A percentile compares a stretch with the other conserved stretches of the same genome.
Evolutionary conservation across 2,888 invertebrate genomes (phyloP).

Genomic region (Drosophila bunnanda): DNA sequence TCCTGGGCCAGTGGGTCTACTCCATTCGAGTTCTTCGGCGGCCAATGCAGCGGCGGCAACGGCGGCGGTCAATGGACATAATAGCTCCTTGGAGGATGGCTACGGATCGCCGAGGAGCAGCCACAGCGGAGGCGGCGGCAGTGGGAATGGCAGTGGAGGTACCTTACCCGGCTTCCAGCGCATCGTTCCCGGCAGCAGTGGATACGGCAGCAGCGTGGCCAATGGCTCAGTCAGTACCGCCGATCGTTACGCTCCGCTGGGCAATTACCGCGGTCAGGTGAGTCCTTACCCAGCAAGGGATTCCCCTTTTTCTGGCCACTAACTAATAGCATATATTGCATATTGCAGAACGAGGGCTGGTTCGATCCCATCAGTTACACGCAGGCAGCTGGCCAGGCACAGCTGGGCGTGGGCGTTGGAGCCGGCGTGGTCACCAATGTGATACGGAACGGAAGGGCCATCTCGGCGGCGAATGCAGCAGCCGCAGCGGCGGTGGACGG

Average conservation of each 20-base stretch:
- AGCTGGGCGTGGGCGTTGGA: constrained; percentile 60
- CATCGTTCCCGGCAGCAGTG: constrained; percentile 69
- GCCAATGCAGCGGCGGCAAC: constrained; percentile 46
- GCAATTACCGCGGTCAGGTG: constrained; percentile 83
- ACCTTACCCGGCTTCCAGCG: constrained; percentile 83
- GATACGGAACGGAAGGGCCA: constrained; percentile 80
- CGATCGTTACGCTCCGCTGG: constrained; percentile 80
- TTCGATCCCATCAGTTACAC: constrained; percentile 83
- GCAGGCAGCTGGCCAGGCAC: constrained; percentile 61
- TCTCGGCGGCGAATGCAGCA: constrained; percentile 64
- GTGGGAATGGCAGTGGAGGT: constrained; percentile 63
- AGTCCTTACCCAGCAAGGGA: constrained; percentile 38
- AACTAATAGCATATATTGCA: background rate
- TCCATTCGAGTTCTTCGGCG: constrained; percentile 57
- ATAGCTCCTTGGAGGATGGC: constrained; percentile 75
- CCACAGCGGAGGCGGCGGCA: constrained; percentile 73
- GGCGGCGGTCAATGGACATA: constrained; percentile 53
- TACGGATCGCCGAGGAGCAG: constrained; percentile 82
- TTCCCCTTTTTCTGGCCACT: background rate
- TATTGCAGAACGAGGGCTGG: constrained; percentile 80
- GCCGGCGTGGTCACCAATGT: constrained; percentile 74
- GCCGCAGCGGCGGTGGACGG: constrained; percentile 62
- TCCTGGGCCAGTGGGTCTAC: constrained; percentile 63
- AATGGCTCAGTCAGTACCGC: constrained; percentile 66
- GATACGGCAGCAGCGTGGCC: constrained; percentile 64